Base-by-base conservation (phyloP, 2,888 invertebrate species). In the Augiades crinisus region DNA sequence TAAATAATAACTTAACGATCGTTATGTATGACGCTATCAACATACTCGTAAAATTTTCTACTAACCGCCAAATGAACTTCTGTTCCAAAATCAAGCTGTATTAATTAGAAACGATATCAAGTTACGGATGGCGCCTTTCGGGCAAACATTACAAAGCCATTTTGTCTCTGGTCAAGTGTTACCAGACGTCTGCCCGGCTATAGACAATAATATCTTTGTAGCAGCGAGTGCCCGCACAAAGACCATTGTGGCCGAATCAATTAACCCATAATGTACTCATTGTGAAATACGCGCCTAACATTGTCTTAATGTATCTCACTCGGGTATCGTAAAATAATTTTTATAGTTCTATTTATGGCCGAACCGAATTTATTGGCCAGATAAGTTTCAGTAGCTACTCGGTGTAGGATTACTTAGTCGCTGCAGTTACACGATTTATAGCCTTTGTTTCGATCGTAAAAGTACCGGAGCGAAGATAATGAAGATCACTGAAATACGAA, bases 151-250 rank as follows among this genome's bases (percentile, higher is more conserved):
- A 88, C 87, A 88, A 88, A 88, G 88, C 69, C 87, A 88, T 88
- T 88, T 88, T 88, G 88, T 88, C 87, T 87, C 77, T 81, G 80
- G 77, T 85, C 86, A 81, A 87, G 87, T 87, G 86, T 84, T 83
- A 75, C 78, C 87, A 88, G 87, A 85, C 88, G 85, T 86, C 86
- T 84, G 86, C 70, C 69, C 54, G 59, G 62, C 67, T 69, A 77
- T 85, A 87, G 85, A 88, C 87, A 88, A 87, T 84, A 77, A 77
- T 75, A 81, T 81, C 86, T 78, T 84, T 88, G 86, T 88, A 63
- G 68, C 65, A 67, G 66, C 72, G 68, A 75, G 74, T 65, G 69
- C 67, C 72, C 67, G 70, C 67, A 84, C 77, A 86, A 85, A 80
- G 85, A 61, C 68, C 83, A 85, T 86, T 88, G 88, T 88, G 73